Percentiles rank a stretch among this genome's conserved stretches.
Evolutionary conservation across 2,888 invertebrate species (phyloP).

Genomic region (Dryococelus australis): DNA sequence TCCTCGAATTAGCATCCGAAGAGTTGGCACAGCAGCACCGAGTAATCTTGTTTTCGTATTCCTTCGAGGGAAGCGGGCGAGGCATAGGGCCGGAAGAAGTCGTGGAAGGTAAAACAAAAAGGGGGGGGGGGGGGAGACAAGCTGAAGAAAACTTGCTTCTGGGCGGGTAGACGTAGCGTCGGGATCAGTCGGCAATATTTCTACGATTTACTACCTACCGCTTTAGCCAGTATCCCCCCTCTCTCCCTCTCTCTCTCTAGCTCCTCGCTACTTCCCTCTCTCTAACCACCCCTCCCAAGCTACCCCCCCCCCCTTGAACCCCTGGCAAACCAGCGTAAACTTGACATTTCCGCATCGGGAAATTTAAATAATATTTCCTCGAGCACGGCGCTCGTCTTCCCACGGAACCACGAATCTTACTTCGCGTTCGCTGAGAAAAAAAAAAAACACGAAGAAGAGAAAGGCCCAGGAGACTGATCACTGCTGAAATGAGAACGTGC

Average conservation of each 20-base stretch:
- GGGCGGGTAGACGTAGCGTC: not conserved
- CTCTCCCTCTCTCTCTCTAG: too few species aligned
- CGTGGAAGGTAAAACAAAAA: not conserved
- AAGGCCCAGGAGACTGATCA: not conserved
- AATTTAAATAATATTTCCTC: not conserved
- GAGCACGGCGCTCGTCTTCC: not conserved
- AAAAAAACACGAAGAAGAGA: not conserved
- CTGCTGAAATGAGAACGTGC: not conserved
- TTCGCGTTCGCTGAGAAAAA: not conserved
- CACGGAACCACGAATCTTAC: not conserved
- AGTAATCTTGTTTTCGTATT: conserved; percentile 16
- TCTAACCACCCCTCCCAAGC: too few species aligned
- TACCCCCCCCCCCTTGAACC: too few species aligned
- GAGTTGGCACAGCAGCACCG: not conserved
- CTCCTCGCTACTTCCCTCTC: too few species aligned
- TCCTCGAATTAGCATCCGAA: conserved; percentile 16
- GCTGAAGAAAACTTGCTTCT: not conserved
- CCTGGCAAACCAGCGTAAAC: not conserved
- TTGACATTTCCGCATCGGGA: not conserved
- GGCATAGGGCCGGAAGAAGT: not conserved
- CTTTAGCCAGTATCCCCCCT: not conserved
- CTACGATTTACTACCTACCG: not conserved
- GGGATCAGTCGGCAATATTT: conserved; percentile 1
- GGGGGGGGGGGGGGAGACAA: not conserved
- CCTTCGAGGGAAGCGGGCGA: not conserved